Conservation (phyloP, 2,888 invertebrate genomes). For the Orthonychiurus folsomi region DNA sequence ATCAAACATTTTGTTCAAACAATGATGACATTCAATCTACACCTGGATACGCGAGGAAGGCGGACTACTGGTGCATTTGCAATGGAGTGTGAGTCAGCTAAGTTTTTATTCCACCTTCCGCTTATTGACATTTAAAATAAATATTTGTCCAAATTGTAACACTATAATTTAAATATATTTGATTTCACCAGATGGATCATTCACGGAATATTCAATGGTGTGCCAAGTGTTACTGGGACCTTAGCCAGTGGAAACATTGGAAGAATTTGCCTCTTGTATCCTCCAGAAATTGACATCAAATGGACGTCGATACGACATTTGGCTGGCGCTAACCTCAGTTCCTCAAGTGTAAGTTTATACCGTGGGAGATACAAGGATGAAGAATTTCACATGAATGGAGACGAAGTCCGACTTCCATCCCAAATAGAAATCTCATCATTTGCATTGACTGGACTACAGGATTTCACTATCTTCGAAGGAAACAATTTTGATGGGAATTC, state of each 20-base stretch:
- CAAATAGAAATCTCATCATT: neutral
- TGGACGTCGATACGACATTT: neutral
- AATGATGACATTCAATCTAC: neutral
- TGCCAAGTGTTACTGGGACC: neutral
- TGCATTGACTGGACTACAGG: neutral
- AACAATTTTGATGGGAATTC: neutral
- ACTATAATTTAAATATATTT: neutral
- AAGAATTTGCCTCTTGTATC: neutral
- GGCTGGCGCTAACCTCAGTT: neutral
- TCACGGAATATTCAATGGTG: too few species aligned
- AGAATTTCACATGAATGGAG: neutral
- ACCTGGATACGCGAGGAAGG: neutral
- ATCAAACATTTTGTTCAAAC: slow-evolving; percentile 3
- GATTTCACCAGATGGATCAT: neutral
- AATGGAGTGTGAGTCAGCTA: neutral
- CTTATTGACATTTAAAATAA: neutral
- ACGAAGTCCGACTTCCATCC: neutral
- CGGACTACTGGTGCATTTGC: neutral
- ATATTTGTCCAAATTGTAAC: neutral
- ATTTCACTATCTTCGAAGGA: neutral
- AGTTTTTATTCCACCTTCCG: too few species aligned
- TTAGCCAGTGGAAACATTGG: slow-evolving; percentile 4
- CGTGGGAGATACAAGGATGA: neutral
- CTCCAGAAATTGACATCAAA: neutral
- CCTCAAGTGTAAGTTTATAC: neutral